These are phyloP conservation scores for Euzetes globulus DNA, from an alignment of 2,888 invertebrate genomes.

Conservation along the genomic window DNA sequence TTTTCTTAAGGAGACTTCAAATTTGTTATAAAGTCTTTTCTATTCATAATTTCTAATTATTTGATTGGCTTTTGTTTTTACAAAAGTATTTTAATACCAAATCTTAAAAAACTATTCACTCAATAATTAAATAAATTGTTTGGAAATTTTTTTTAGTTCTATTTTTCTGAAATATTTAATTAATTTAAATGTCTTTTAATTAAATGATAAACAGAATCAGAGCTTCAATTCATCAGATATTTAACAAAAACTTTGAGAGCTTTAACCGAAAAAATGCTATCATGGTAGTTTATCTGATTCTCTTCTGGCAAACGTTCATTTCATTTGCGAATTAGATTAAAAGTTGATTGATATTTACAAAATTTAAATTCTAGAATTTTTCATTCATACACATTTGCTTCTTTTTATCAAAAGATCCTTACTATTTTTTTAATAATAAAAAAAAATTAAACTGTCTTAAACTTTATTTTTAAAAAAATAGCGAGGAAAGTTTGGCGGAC, in stretches of 20 bases:
- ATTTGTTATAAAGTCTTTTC: background rate
- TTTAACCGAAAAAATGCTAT: background rate
- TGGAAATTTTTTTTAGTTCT: background rate
- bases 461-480: too few relatives aligned
- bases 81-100: slow-evolving; percentile 7
- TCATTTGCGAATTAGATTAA: too few relatives aligned
- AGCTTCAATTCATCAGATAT: background rate
- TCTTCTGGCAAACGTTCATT: too few relatives aligned
- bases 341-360: too few relatives aligned
- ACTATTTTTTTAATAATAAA: too few relatives aligned
- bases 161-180: background rate
- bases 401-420: too few relatives aligned
- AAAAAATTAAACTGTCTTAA: too few relatives aligned
- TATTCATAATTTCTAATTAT: background rate
- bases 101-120: background rate
- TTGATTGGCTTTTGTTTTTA: background rate
- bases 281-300: background rate
- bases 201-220: too few relatives aligned
- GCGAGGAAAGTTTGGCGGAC: too few relatives aligned
- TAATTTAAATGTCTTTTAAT: background rate
- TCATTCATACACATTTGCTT: too few relatives aligned
- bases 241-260: background rate
- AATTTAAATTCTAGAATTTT: too few relatives aligned
- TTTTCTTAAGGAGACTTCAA: background rate
- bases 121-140: background rate